Evolutionary conservation across 2,888 invertebrate species (phyloP).

Genomic region (Amphipyra berbera): DNA sequence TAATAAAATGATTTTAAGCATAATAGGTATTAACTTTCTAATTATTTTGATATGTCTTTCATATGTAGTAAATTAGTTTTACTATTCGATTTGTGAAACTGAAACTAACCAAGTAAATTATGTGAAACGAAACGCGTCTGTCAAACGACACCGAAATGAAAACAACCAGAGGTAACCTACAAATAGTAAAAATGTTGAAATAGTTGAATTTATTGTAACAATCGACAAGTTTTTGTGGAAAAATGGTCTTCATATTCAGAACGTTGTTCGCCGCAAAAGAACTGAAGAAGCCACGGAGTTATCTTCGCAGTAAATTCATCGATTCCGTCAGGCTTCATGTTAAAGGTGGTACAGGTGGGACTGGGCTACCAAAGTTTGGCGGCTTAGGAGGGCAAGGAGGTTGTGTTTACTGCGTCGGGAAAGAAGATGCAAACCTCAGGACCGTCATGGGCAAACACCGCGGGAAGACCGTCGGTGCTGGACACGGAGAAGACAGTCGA

Average conservation of each 20-base stretch:
- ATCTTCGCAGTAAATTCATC: constrained; percentile 91
- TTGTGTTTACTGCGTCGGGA: constrained; percentile 93
- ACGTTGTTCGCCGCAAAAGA: constrained; percentile 83
- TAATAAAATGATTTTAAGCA: no score
- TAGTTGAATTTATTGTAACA: not conserved
- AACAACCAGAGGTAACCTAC: constrained; percentile 39
- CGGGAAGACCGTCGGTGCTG: constrained; percentile 91
- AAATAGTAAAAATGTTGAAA: constrained; percentile 5
- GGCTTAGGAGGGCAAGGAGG: constrained; percentile 98
- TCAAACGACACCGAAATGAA: constrained; percentile 10
- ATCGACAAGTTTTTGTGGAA: constrained; percentile 12
- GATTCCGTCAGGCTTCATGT: constrained; percentile 95
- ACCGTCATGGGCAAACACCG: constrained; percentile 87
- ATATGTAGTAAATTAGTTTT: no score
- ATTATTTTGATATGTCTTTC: no score
- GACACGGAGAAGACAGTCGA: constrained; percentile 93
- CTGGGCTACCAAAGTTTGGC: constrained; percentile 94
- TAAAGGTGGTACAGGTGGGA: constrained; percentile 94
- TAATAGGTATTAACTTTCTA: no score
- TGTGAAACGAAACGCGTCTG: constrained; percentile 15
- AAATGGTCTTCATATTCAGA: constrained; percentile 87
- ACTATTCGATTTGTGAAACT: no score
- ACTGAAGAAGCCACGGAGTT: constrained; percentile 87
- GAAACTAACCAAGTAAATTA: no score
- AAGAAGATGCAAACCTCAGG: constrained; percentile 90